These are phyloP conservation scores for Harpegnathos saltator DNA, from an alignment of 1,140 invertebrate species.

Conservation along the genomic window DNA sequence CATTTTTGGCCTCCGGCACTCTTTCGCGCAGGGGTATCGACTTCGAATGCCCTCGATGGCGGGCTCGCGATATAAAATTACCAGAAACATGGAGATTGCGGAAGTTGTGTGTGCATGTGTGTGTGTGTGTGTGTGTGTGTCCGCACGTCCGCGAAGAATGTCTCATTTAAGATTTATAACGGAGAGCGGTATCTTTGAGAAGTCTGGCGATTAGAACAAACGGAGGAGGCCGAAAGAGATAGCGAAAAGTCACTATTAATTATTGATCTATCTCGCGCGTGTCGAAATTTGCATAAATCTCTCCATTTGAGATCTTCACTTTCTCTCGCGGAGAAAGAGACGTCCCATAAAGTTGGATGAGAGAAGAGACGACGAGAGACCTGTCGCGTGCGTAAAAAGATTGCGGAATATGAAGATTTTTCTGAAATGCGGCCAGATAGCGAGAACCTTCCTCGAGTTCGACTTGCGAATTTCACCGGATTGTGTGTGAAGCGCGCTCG, in stretches of 20 bases:
- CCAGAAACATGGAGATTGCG: slow-evolving; percentile 7
- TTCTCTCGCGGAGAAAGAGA: background rate
- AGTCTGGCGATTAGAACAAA: background rate
- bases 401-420: background rate
- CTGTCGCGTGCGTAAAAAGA: background rate
- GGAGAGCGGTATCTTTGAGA: background rate
- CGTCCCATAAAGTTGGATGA: background rate
- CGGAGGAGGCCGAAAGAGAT: too few relatives aligned
- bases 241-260: background rate
- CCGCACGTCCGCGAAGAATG: background rate
- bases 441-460: background rate
- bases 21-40: background rate
- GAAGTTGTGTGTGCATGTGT: too few relatives aligned
- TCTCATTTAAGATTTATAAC: background rate
- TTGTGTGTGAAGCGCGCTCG: background rate
- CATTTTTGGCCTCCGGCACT: background rate
- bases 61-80: background rate
- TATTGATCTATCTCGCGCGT: background rate
- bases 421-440: slow-evolving; percentile 5
- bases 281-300: background rate
- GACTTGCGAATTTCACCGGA: slow-evolving; percentile 13
- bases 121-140: too few relatives aligned
- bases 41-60: background rate
- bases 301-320: background rate
- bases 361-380: background rate